Base-by-base conservation (phyloP, 2,888 invertebrate species). In the Amblyjoppa proteus region DNA sequence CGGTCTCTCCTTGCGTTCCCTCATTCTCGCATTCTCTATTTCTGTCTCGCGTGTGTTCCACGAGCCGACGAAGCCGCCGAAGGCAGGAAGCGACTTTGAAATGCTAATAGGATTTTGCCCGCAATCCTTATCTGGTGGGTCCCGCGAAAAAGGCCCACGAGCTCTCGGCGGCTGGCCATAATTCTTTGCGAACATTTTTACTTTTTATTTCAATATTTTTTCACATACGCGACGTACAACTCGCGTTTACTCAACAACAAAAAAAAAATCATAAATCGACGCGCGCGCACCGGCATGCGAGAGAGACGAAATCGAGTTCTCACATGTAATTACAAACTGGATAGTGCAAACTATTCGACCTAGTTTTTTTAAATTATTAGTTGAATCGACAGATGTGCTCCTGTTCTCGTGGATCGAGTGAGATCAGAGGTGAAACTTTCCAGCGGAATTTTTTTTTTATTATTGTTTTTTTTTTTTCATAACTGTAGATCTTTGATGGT, bases 41-140 rank as follows among this genome's bases (percentile, higher is more conserved):
- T 83, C 69, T 64, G 74, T 58, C 73, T 71, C 71, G 25, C 58
- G 71, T 34, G 58, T 53, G 9, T 71, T 69, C 25, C 20, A 51
- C 34, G 31, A 45, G 25, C 28, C 11, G 56, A 56, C 41, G 56
- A 25, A 75, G 66, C 31, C 56, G 31, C 53, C 81, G 73, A 71
- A 89, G 88, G 88, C 92, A 92, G 93, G 93, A 93, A 93, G 90
- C 89, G 41, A 89, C 89, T 92, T 93, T 91, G 92, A 92, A 93
- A 93, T 92, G 92, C 91, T 92, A 93, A 92, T 93, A 88, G 71
- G 79, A 85, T 83, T 49, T 25, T 56, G 82, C 87, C 88, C 88
- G 86, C 90, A 90, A 90, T 92, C 88, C 78, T 90, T 92, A 91
- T 91, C 90, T 89, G 11, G 45, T 45, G 11, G 11, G 45, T 45